These are phyloP conservation scores for Trachythela sp. DNA, from an alignment of 64 coral and sea anemone species.

Conservation along the genomic window DNA sequence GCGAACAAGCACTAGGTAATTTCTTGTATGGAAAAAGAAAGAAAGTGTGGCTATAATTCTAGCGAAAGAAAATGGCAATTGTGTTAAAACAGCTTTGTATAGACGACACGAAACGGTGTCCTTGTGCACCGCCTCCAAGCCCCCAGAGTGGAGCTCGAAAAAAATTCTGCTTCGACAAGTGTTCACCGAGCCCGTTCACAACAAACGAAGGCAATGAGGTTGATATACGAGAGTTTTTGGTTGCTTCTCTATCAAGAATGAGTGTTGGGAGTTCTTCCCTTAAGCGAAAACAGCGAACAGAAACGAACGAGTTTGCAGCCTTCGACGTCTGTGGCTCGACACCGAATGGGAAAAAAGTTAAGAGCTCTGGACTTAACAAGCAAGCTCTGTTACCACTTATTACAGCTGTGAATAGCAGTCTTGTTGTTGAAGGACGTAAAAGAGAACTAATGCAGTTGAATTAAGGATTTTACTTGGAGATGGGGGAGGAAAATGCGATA, in stretches of 20 bases:
- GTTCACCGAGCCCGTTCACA: neutral
- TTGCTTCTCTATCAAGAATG: neutral
- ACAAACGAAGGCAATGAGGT: neutral
- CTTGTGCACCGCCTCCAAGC: constrained; percentile 14
- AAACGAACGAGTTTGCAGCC: neutral
- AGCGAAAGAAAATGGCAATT: neutral
- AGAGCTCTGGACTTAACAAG: neutral
- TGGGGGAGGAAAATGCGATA: neutral
- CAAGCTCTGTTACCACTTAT: neutral
- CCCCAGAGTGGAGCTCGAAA: neutral
- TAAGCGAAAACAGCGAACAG: constrained; percentile 17
- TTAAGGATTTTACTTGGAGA: neutral
- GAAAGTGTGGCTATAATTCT: neutral
- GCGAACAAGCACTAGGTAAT: neutral
- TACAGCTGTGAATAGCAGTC: neutral
- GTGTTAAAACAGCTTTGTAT: neutral
- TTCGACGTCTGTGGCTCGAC: neutral
- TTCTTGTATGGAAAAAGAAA: constrained; percentile 10
- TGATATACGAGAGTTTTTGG: neutral
- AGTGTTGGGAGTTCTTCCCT: constrained; percentile 3
- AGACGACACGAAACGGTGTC: neutral
- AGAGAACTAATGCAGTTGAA: constrained; percentile 14
- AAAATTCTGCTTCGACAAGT: constrained; percentile 1
- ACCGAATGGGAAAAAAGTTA: neutral
- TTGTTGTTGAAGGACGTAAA: constrained; percentile 2